Percentiles rank a stretch among this genome's conserved stretches.
These are phyloP conservation scores for Amyelois transitella DNA, from an alignment of 1,140 invertebrate species.

Conservation along the genomic window DNA sequence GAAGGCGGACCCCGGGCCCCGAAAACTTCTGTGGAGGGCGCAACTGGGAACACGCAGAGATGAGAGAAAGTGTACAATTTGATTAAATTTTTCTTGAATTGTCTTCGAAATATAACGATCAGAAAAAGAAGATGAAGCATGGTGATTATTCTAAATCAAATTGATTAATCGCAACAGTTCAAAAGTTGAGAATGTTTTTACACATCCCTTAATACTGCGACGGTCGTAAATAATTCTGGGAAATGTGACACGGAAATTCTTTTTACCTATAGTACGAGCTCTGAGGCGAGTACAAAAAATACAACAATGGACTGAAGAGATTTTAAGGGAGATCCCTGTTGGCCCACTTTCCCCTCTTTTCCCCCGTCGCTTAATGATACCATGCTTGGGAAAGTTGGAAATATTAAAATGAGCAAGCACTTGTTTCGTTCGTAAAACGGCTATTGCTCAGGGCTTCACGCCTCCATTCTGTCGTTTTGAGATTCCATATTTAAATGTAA, in stretches of 20 bases:
- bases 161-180: background rate
- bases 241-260: conserved; percentile 14
- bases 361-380: conserved; percentile 52
- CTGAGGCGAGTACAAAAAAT: conserved; percentile 41
- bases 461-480: conserved; percentile 33
- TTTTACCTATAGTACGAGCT: conserved; percentile 25
- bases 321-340: conserved; percentile 46
- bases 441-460: conserved; percentile 51
- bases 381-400: conserved; percentile 46
- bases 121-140: background rate
- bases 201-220: background rate
- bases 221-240: conserved; percentile 9
- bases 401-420: conserved; percentile 67
- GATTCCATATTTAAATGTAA: conserved; percentile 28
- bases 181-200: background rate
- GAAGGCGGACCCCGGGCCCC: too few relatives aligned
- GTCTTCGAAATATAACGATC: too few relatives aligned
- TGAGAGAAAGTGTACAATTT: too few relatives aligned
- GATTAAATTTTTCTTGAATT: too few relatives aligned
- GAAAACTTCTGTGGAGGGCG: too few relatives aligned
- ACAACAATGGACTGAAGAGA: conserved; percentile 53
- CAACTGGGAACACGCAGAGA: too few relatives aligned
- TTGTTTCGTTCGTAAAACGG: conserved; percentile 57
- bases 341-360: conserved; percentile 38
- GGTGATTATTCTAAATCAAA: background rate